phyloP scores from a whole-genome alignment of 1,140 invertebrate species.

The Helicoverpa armigera region DNA sequence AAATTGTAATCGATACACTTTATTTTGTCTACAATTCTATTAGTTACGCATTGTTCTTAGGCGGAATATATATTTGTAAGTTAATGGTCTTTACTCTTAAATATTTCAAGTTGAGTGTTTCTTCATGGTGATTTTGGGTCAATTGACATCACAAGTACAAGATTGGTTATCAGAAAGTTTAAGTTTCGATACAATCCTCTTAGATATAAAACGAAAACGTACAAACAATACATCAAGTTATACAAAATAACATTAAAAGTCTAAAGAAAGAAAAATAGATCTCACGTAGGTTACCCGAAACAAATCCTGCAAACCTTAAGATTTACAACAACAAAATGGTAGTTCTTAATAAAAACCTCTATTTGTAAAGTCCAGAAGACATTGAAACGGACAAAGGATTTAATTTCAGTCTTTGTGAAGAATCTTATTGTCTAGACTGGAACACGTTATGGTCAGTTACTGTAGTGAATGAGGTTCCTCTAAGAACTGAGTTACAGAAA shows the following conservation, averaged over 20 bases:
- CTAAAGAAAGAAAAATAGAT: background rate
- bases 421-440: conserved; percentile 50
- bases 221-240: background rate
- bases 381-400: conserved; percentile 50
- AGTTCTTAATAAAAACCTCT: conserved; percentile 28
- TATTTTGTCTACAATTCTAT: conserved; percentile 27
- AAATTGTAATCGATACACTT: conserved; percentile 8
- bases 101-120: conserved; percentile 26
- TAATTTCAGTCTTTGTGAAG: conserved; percentile 54
- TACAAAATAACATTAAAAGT: background rate
- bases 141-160: background rate
- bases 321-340: conserved; percentile 19
- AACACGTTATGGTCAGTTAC: conserved; percentile 46
- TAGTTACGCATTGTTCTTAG: background rate
- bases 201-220: background rate
- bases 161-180: no score
- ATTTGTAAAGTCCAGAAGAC: conserved; percentile 42
- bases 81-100: background rate
- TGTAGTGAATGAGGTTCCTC: conserved; percentile 40
- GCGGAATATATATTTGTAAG: background rate
- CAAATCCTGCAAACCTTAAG: background rate
- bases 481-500: conserved; percentile 36
- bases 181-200: no score
- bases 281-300: background rate
- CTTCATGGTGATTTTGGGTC: background rate